phyloP scores from a whole-genome alignment of 2,888 invertebrate genomes.

The Apotomis betuletana region DNA sequence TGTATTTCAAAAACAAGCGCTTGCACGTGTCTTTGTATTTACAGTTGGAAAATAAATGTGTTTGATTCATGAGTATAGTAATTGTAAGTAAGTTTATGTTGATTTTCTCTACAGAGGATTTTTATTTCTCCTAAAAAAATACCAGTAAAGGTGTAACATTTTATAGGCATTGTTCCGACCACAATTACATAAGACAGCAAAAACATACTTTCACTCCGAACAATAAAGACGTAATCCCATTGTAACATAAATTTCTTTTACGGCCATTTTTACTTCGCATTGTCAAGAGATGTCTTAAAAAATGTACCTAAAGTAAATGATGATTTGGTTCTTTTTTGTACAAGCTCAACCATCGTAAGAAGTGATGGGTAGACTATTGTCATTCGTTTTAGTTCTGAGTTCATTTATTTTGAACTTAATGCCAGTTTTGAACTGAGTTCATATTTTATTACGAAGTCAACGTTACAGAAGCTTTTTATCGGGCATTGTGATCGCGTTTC shows the following conservation, averaged over 20 bases:
- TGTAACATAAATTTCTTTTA: slow-evolving; percentile 39
- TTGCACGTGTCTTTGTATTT: too few relatives aligned
- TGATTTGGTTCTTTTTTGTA: slow-evolving; percentile 12
- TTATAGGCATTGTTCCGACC: slow-evolving; percentile 60
- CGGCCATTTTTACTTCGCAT: slow-evolving; percentile 32
- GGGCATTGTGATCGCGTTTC: slow-evolving; percentile 58
- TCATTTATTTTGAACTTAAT: slow-evolving; percentile 28
- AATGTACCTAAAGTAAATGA: background rate
- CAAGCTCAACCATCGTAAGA: background rate
- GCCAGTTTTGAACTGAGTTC: slow-evolving; percentile 15
- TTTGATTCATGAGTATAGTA: too few relatives aligned
- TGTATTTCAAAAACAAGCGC: too few relatives aligned
- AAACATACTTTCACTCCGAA: slow-evolving; percentile 41
- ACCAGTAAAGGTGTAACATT: slow-evolving; percentile 61
- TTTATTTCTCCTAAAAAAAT: slow-evolving; percentile 43
- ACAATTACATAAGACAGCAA: slow-evolving; percentile 41
- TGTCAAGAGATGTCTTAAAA: slow-evolving; percentile 15
- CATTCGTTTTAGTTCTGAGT: slow-evolving; percentile 19
- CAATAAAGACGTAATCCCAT: slow-evolving; percentile 39
- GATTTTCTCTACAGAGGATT: background rate
- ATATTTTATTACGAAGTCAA: slow-evolving; percentile 32
- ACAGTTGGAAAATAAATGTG: too few relatives aligned
- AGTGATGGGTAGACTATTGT: slow-evolving; percentile 25
- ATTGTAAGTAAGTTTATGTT: background rate
- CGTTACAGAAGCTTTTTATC: slow-evolving; percentile 56